Conservation (phyloP, 2,113 vertebrate genomes). For the Ahaetulla prasina region DNA sequence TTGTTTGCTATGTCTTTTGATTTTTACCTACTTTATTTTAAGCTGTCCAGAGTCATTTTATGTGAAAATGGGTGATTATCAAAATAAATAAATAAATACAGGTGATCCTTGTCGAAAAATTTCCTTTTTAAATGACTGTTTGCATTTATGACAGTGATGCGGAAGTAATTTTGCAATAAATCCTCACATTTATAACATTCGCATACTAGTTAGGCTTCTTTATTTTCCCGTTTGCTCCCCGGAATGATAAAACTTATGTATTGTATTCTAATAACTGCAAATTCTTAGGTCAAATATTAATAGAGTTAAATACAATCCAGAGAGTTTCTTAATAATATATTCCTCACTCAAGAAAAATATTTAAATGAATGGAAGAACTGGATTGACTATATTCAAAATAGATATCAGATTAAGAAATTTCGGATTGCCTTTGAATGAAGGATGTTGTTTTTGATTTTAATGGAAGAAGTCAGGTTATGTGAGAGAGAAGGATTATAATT, state of each 20-base stretch:
- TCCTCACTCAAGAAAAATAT: too few species aligned
- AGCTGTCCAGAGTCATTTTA: background rate
- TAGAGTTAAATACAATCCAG: background rate
- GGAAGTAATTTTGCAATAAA: background rate
- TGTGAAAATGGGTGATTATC: background rate
- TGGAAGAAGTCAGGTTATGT: too few species aligned
- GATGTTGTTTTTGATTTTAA: too few species aligned
- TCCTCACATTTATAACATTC: background rate
- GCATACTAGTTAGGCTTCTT: background rate
- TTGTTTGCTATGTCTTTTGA: background rate
- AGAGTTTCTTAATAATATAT: background rate
- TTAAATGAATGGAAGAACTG: too few species aligned
- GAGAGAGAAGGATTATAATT: too few species aligned
- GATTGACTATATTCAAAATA: too few species aligned
- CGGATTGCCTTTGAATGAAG: too few species aligned
- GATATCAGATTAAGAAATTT: too few species aligned
- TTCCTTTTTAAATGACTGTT: background rate
- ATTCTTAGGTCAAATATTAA: background rate
- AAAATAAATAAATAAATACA: background rate
- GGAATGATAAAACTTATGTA: background rate
- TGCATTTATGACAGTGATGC: background rate
- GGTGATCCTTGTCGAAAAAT: background rate
- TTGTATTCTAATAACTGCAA: background rate
- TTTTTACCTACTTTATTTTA: background rate
- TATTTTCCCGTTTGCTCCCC: background rate